Evolutionary conservation across 2,113 vertebrate genomes (phyloP).

Genomic region (Tachycineta bicolor): DNA sequence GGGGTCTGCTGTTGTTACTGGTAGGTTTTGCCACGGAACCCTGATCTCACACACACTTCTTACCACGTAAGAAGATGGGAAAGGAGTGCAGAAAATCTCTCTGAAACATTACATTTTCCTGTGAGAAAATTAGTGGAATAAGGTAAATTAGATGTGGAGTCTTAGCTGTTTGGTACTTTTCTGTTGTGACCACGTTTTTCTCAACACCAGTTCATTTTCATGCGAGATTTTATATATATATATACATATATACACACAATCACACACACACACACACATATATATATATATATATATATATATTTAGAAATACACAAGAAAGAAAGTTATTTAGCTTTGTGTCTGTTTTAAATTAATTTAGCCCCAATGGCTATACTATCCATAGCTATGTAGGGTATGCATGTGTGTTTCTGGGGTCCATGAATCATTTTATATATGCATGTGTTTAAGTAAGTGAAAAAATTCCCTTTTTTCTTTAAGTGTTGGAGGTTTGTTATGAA

Average conservation of each 20-base stretch:
- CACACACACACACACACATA: no score
- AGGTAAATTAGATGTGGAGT: neutral
- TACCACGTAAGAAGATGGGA: accelerated
- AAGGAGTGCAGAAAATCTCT: neutral
- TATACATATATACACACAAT: no score
- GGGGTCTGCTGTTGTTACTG: neutral
- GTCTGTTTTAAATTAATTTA: neutral
- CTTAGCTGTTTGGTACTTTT: neutral
- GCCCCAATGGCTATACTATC: neutral
- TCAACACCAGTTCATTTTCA: neutral
- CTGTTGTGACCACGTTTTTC: neutral
- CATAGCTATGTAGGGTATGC: neutral
- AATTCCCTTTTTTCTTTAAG: neutral
- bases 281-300: no score
- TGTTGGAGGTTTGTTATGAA: neutral
- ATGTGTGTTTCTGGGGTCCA: neutral
- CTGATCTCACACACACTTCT: accelerated
- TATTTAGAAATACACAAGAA: no score
- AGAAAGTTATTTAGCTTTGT: no score
- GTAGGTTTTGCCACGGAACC: neutral
- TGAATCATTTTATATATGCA: neutral
- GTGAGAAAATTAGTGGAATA: neutral
- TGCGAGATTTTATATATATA: neutral
- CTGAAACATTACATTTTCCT: neutral
- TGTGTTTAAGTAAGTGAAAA: neutral